Conservation (phyloP, 2,797 vertebrate species). For the Oryzias dopingdopingensis region DNA sequence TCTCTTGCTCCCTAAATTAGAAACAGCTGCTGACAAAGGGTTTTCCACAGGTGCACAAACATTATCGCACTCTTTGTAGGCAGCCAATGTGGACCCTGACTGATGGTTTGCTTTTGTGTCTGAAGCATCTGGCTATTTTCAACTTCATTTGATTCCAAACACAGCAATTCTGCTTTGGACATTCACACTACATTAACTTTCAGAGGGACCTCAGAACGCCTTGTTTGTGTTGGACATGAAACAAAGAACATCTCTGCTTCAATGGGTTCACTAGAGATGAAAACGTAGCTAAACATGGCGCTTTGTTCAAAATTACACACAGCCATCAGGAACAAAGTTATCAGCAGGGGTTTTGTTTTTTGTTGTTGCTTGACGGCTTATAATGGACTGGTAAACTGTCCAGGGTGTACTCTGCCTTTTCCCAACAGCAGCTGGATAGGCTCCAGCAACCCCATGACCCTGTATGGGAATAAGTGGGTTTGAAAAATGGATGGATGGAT, state of each 20-base stretch:
- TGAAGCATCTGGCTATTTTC: constrained; percentile 64
- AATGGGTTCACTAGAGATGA: constrained; percentile 29
- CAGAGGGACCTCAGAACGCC: constrained; percentile 40
- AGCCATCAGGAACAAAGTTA: constrained; percentile 17
- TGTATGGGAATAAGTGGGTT: too few species aligned
- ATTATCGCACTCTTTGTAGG: constrained; percentile 38
- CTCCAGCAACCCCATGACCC: too few species aligned
- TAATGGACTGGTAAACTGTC: too few species aligned
- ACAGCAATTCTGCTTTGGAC: constrained; percentile 40
- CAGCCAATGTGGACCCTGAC: constrained; percentile 30
- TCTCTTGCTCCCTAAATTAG: constrained; percentile 24
- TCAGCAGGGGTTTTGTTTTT: constrained; percentile 3
- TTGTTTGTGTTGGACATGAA: constrained; percentile 70
- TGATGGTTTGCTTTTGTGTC: constrained; percentile 36
- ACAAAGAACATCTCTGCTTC: constrained; percentile 43
- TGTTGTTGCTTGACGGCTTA: too few species aligned
- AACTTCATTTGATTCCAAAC: constrained; percentile 60
- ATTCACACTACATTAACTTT: constrained; percentile 65
- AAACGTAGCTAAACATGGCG: constrained; percentile 24
- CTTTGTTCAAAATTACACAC: constrained; percentile 35
- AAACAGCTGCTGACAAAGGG: constrained; percentile 21
- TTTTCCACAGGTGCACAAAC: constrained; percentile 65
- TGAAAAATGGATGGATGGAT: too few species aligned
- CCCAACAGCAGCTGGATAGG: too few species aligned
- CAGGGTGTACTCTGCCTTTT: too few species aligned